Conservation (phyloP, 1,140 invertebrate species). For the Drosophila pallidifrons region DNA sequence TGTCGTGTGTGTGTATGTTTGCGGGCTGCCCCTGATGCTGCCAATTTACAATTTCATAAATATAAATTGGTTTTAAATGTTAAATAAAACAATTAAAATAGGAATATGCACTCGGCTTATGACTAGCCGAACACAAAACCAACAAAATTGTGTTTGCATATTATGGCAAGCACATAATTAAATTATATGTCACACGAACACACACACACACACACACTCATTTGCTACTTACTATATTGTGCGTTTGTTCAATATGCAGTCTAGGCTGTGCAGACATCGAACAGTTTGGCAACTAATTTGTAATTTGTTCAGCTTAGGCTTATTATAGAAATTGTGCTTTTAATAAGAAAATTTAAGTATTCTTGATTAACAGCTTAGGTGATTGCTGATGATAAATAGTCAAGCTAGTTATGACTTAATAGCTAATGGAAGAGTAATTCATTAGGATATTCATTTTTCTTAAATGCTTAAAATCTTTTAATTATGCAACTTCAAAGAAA, state of each 20-base stretch:
- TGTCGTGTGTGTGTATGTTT: slow-evolving; percentile 16
- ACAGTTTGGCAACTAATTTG: slow-evolving; percentile 3
- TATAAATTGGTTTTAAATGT: slow-evolving; percentile 81
- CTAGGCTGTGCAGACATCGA: neutral
- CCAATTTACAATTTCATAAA: slow-evolving; percentile 79
- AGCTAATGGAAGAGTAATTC: too few relatives aligned
- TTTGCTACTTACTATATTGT: neutral
- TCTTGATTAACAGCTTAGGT: neutral
- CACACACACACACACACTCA: slow-evolving; percentile 4
- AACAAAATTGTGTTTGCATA: slow-evolving; percentile 49
- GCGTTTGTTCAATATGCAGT: neutral
- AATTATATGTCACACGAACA: slow-evolving; percentile 34
- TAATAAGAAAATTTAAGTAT: neutral
- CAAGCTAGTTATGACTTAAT: too few relatives aligned
- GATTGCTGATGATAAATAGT: neutral
- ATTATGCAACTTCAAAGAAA: too few relatives aligned
- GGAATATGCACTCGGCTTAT: slow-evolving; percentile 15
- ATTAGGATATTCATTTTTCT: too few relatives aligned
- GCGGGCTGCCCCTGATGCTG: slow-evolving; percentile 51
- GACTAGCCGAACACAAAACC: slow-evolving; percentile 31
- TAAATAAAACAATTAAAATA: slow-evolving; percentile 78
- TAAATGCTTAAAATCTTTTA: neutral
- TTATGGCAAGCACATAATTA: slow-evolving; percentile 44
- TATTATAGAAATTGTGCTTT: neutral
- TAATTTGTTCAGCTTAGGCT: neutral